Base-by-base conservation (phyloP, 2,888 invertebrate genomes). In the Alloscopus bannaensis region DNA sequence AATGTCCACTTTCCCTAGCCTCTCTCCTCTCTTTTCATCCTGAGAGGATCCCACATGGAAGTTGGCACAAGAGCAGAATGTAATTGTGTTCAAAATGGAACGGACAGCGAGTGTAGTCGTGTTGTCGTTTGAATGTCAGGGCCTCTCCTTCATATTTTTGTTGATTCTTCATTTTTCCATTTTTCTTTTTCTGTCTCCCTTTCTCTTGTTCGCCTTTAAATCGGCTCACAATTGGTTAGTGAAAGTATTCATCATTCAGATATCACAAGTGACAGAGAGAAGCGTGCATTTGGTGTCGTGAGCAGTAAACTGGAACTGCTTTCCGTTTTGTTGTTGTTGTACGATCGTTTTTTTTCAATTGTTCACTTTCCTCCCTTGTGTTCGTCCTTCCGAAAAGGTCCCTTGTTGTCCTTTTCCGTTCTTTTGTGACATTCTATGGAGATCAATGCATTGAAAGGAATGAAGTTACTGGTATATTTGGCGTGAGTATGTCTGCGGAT, bases 121-220 rank as follows among this genome's bases (percentile, higher is more conserved):
- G 47, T 47, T 18, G 52, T n/a, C 52, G 2, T 3, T 52, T 52
- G 52, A 52, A 52, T 52, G 52, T 52, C 52, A 52, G 4, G 52
- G 52, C 29, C 60, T 36, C 16, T 26, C 59, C 28, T 26, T 64
- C 42, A 29, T 22, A 45, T 24, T 8, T 64, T 64, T 45, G 40
- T 29, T 64, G 64, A 64, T 45, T 64, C 42, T 45, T 64, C 64
- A 64, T 40, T 64, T 64, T 64, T 64, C 18, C 36, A 16, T 45
- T 3, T 11, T 4, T 45, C 16, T 24, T 16, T 24, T 22, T 52
- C 45, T 45, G 3, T 11, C 3, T 45, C 16, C 52, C 24, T 24
- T 22, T 52, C 52, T 52, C 18, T n/a, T n/a, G n/a, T n/a, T n/a
- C n/a, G n/a, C n/a, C n/a, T 22, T 52, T 52, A 52, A 52, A 52